A percentile compares a stretch with the other conserved stretches of the same genome.
phyloP scores from a whole-genome alignment of 2,113 vertebrate genomes.

The Passer montanus region DNA sequence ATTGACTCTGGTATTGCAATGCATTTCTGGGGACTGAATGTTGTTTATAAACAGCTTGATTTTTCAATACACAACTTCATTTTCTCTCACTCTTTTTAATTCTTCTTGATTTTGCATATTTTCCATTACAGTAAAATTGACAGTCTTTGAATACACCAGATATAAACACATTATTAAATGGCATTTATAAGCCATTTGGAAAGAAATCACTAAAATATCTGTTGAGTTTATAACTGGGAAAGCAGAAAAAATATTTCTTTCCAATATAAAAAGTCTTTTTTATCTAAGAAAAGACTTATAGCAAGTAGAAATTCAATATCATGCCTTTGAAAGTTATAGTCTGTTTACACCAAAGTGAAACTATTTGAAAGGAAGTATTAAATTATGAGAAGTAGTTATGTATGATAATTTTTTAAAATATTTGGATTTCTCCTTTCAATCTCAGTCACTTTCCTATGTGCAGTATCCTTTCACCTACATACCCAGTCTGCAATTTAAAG shows the following conservation, averaged over 20 bases:
- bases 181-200: not conserved
- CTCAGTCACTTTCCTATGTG: not conserved
- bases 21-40: not conserved
- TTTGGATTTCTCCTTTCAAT: slow-evolving; percentile 7
- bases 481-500: not conserved
- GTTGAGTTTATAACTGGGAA: not conserved
- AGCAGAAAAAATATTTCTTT: slow-evolving; percentile 10
- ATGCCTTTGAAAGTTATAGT: not conserved
- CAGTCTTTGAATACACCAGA: not conserved
- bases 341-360: slow-evolving; percentile 9
- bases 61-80: slow-evolving; percentile 14
- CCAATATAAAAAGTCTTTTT: not conserved
- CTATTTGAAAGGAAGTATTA: slow-evolving; percentile 14
- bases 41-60: slow-evolving; percentile 25
- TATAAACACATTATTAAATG: not conserved
- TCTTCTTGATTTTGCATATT: slow-evolving; percentile 33
- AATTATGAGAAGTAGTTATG: not conserved
- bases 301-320: slow-evolving; percentile 7
- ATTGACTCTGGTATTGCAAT: slow-evolving; percentile 12
- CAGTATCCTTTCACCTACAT: not conserved
- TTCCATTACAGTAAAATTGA: not conserved
- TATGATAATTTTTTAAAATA: not conserved
- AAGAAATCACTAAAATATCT: not conserved
- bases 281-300: not conserved
- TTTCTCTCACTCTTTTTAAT: slow-evolving; percentile 37